Percentiles rank a stretch among this genome's conserved stretches.
phyloP scores from a whole-genome alignment of 2,113 vertebrate genomes.

The Carassius gibelio region DNA sequence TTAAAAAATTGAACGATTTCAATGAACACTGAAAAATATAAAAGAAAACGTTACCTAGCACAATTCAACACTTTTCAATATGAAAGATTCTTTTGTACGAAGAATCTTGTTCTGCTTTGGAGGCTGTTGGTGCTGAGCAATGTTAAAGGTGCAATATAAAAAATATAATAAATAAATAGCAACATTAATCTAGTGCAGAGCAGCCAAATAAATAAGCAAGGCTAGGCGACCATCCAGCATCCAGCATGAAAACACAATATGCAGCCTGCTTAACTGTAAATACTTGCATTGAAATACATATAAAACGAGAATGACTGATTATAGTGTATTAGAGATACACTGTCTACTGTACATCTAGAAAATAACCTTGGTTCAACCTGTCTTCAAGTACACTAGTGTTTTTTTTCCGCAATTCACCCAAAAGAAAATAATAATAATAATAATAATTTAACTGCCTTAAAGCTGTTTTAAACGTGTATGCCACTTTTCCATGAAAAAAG shows the following conservation, averaged over 20 bases:
- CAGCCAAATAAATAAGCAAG: constrained; percentile 54
- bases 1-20: not conserved
- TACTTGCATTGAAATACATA: constrained; percentile 52
- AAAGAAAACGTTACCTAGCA: not conserved
- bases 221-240: constrained; percentile 42
- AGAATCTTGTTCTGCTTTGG: constrained; percentile 20
- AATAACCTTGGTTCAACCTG: not conserved
- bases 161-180: not conserved
- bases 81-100: not conserved
- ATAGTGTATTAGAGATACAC: constrained; percentile 32
- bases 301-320: constrained; percentile 1
- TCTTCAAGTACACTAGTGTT: constrained; percentile 23
- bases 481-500: not conserved
- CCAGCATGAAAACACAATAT: constrained; percentile 44
- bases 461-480: not conserved
- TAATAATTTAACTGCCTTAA: not conserved
- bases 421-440: no score
- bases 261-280: constrained; percentile 39
- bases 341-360: not conserved
- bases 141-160: not conserved
- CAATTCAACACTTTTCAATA: not conserved
- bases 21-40: not conserved
- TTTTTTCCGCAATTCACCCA: not conserved
- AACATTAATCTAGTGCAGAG: not conserved
- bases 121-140: not conserved